Conservation (phyloP, 2,797 vertebrate species). For the Siniperca scherzeri region DNA sequence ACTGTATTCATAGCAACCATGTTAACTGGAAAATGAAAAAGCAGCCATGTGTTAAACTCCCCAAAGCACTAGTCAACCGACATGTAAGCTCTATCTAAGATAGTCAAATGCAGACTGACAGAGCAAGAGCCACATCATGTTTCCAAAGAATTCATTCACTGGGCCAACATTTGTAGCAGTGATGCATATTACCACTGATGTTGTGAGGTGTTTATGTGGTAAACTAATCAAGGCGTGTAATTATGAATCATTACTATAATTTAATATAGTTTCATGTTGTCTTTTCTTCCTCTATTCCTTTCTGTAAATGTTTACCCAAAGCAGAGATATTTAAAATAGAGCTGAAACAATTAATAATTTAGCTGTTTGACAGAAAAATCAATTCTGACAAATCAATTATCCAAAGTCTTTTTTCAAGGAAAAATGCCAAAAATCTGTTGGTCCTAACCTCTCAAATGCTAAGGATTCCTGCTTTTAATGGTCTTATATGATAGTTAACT, state of each 20-base stretch:
- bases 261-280: neutral
- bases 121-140: neutral
- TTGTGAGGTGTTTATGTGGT: neutral
- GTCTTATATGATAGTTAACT: neutral
- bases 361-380: too few species aligned
- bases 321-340: neutral
- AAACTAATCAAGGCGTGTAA: neutral
- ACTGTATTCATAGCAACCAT: neutral
- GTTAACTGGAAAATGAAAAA: neutral
- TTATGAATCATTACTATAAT: neutral
- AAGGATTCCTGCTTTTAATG: neutral
- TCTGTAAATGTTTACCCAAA: neutral
- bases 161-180: too few species aligned
- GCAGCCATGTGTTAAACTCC: neutral
- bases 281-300: neutral
- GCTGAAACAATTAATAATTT: neutral
- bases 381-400: too few species aligned
- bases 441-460: neutral
- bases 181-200: neutral
- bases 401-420: neutral
- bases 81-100: neutral
- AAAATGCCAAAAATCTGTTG: neutral
- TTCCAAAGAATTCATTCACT: too few species aligned
- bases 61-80: neutral
- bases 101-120: neutral